phyloP scores from a whole-genome alignment of 2,113 vertebrate species.

The Siphamia tubifer region DNA sequence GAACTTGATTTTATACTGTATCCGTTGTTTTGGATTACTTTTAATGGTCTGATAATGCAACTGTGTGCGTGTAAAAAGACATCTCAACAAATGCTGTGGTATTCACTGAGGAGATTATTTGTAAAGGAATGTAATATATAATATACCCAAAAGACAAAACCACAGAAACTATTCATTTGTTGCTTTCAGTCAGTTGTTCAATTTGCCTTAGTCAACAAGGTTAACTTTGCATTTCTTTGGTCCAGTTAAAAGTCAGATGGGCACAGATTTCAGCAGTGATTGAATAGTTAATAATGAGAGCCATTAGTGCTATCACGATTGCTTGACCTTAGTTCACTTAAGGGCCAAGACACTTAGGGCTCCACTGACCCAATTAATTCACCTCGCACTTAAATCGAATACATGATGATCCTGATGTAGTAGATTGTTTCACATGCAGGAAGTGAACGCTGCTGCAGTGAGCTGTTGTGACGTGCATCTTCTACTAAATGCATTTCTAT shows the following conservation, averaged over 20 bases:
- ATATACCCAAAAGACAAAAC: background rate
- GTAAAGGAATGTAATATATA: no score
- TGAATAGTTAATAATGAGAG: slow-evolving; percentile 35
- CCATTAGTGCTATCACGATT: slow-evolving; percentile 26
- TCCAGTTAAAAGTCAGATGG: background rate
- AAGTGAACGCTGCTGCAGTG: background rate
- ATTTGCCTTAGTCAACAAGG: no score
- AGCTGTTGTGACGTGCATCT: background rate
- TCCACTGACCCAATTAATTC: slow-evolving; percentile 32
- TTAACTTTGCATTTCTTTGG: background rate
- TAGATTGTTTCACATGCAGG: background rate
- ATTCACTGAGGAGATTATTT: background rate
- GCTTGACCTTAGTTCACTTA: slow-evolving; percentile 10
- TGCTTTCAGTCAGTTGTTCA: no score
- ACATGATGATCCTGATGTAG: background rate
- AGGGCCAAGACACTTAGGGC: slow-evolving; percentile 21
- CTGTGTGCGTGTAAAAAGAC: no score
- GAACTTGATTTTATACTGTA: no score
- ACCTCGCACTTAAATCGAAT: background rate
- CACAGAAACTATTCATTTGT: background rate
- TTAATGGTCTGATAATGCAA: no score
- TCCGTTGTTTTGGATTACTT: no score
- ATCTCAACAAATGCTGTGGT: background rate
- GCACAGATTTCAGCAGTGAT: background rate
- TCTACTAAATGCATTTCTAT: no score